Evolutionary conservation across 2,113 vertebrate genomes (phyloP).

Genomic region (Silurus meridionalis): DNA sequence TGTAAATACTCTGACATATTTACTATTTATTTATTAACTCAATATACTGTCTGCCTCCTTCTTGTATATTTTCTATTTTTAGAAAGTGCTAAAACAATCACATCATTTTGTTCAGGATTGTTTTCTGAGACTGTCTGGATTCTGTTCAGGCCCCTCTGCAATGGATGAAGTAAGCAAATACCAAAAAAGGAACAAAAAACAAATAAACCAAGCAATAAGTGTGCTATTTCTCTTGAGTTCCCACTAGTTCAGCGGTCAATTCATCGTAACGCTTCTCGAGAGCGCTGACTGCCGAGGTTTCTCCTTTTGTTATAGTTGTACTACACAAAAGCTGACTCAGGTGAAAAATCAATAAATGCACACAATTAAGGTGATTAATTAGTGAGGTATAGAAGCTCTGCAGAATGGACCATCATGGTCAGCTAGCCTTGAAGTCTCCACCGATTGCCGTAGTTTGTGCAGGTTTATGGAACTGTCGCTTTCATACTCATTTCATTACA

Average conservation of each 20-base stretch:
- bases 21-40: not conserved
- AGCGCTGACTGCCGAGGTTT: slow-evolving; percentile 1
- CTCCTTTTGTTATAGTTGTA: slow-evolving; percentile 34
- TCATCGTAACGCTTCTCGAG: slow-evolving; percentile 10
- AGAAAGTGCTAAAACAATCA: not conserved
- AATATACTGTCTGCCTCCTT: not conserved
- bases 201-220: not conserved
- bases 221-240: slow-evolving; percentile 25
- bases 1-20: not conserved
- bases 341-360: slow-evolving; percentile 44
- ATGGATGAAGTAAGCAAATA: slow-evolving; percentile 1
- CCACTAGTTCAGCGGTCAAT: slow-evolving; percentile 22
- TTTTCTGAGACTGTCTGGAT: not conserved
- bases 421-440: not conserved
- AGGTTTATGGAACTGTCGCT: not conserved
- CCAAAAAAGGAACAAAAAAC: not conserved
- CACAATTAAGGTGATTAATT: slow-evolving; percentile 55
- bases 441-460: not conserved
- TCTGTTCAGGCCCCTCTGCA: not conserved
- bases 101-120: not conserved
- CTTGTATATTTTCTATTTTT: not conserved
- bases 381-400: slow-evolving; percentile 12
- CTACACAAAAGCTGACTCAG: slow-evolving; percentile 41
- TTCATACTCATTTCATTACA: not conserved
- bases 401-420: slow-evolving; percentile 23